These are phyloP conservation scores for Cheilosia vulpina DNA, from an alignment of 2,888 invertebrate genomes.

Conservation along the genomic window DNA sequence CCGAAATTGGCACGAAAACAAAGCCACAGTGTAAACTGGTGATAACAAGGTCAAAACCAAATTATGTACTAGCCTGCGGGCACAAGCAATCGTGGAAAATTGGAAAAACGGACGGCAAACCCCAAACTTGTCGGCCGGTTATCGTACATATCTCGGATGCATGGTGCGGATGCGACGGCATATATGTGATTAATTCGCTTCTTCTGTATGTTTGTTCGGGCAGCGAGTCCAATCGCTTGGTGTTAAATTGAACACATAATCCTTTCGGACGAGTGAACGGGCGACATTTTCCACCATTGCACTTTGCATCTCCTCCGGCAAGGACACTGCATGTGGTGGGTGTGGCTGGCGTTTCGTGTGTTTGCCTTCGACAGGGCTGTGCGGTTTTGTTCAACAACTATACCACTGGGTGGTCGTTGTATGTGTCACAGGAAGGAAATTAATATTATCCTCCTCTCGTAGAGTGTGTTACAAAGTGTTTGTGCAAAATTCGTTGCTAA, in stretches of 20 bases:
- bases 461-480: slow-evolving; percentile 35
- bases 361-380: slow-evolving; percentile 29
- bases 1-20: slow-evolving; percentile 31
- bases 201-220: background rate
- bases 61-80: slow-evolving; percentile 41
- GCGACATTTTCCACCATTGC: slow-evolving; percentile 12
- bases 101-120: slow-evolving; percentile 27
- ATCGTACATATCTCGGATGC: slow-evolving; percentile 13
- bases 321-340: slow-evolving; percentile 51
- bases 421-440: slow-evolving; percentile 37
- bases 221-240: slow-evolving; percentile 12
- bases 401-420: slow-evolving; percentile 9
- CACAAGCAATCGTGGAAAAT: slow-evolving; percentile 45
- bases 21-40: slow-evolving; percentile 32
- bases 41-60: slow-evolving; percentile 63
- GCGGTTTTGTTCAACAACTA: slow-evolving; percentile 46
- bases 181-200: slow-evolving; percentile 45
- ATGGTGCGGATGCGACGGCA: slow-evolving; percentile 22
- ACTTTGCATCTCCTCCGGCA: slow-evolving; percentile 31
- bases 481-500: slow-evolving; percentile 42
- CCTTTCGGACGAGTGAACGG: slow-evolving; percentile 44
- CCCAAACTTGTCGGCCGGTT: slow-evolving; percentile 28
- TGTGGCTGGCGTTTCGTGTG: slow-evolving; percentile 18
- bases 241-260: slow-evolving; percentile 59
- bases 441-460: slow-evolving; percentile 22